Evolutionary conservation across 2,888 invertebrate genomes (phyloP).

Genomic region (Phalangium opilio): DNA sequence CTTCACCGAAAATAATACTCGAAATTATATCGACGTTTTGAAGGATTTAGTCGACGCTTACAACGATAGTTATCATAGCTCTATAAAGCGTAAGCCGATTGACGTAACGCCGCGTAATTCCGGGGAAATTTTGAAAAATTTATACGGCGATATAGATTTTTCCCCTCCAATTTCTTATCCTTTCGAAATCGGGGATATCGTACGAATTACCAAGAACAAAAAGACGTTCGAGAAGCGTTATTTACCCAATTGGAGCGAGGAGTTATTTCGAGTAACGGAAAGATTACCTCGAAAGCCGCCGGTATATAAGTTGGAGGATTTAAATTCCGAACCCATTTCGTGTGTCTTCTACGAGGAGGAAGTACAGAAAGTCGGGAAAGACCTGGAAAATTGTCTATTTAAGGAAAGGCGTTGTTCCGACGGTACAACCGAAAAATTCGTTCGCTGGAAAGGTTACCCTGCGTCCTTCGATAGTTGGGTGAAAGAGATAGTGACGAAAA

Average conservation of each 20-base stretch:
- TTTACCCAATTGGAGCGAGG: slow-evolving; percentile 8
- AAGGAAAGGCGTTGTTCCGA: too few species aligned
- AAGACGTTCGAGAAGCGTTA: slow-evolving; percentile 8
- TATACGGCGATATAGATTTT: slow-evolving; percentile 5
- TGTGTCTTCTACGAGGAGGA: too few species aligned
- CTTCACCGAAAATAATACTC: slow-evolving; percentile 8
- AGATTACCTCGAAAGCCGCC: too few species aligned
- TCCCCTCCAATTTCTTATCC: not conserved
- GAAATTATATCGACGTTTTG: slow-evolving; percentile 7
- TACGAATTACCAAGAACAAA: slow-evolving; percentile 6
- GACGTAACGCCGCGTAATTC: slow-evolving; percentile 5
- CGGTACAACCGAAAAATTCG: too few species aligned
- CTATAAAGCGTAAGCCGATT: slow-evolving; percentile 6
- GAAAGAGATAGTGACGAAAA: not conserved
- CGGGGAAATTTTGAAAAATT: slow-evolving; percentile 3
- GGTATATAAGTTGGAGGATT: too few species aligned
- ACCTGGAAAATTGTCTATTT: too few species aligned
- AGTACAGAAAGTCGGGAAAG: too few species aligned
- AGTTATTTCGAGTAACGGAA: slow-evolving; percentile 3
- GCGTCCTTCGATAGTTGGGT: too few species aligned
- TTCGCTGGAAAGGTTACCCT: too few species aligned
- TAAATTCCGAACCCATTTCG: too few species aligned
- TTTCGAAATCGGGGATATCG: slow-evolving; percentile 8
- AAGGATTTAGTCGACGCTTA: slow-evolving; percentile 8
- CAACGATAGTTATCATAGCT: slow-evolving; percentile 8